Conservation (phyloP, 2,888 invertebrate genomes). For the Cremastinae sp. region DNA sequence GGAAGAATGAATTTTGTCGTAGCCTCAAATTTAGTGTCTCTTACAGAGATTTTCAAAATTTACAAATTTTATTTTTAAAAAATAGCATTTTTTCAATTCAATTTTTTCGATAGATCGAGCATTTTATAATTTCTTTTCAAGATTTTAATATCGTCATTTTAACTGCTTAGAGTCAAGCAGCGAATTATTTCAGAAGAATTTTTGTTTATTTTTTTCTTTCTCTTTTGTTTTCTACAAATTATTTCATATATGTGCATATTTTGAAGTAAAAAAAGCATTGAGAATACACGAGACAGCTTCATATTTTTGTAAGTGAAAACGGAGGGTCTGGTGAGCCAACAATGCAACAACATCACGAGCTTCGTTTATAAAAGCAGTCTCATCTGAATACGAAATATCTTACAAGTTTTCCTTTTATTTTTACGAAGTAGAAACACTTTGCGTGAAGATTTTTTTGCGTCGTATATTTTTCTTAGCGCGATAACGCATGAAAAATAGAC, state of each 20-base stretch:
- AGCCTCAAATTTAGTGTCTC: constrained; percentile 26
- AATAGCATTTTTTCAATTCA: too few species aligned
- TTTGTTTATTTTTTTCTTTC: too few species aligned
- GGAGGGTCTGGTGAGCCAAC: too few species aligned
- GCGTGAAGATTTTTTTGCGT: constrained; percentile 42
- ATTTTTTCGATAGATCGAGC: too few species aligned
- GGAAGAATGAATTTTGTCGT: constrained; percentile 61
- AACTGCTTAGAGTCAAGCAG: not conserved
- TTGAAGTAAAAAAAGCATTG: not conserved
- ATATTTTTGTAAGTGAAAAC: not conserved
- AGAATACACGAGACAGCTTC: not conserved
- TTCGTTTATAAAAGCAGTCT: not conserved
- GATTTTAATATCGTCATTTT: not conserved
- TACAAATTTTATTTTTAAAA: too few species aligned
- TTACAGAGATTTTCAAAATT: not conserved
- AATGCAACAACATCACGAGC: not conserved
- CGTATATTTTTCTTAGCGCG: not conserved
- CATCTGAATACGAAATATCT: not conserved
- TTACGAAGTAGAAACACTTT: constrained; percentile 64
- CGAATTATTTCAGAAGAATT: not conserved
- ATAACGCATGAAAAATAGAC: not conserved
- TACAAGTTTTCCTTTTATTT: constrained; percentile 18
- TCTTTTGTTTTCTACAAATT: not conserved
- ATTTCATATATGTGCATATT: not conserved
- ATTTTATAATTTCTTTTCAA: not conserved